Evolutionary conservation across 1,140 invertebrate genomes (phyloP).

Genomic region (Phenacoccus solenopsis): DNA sequence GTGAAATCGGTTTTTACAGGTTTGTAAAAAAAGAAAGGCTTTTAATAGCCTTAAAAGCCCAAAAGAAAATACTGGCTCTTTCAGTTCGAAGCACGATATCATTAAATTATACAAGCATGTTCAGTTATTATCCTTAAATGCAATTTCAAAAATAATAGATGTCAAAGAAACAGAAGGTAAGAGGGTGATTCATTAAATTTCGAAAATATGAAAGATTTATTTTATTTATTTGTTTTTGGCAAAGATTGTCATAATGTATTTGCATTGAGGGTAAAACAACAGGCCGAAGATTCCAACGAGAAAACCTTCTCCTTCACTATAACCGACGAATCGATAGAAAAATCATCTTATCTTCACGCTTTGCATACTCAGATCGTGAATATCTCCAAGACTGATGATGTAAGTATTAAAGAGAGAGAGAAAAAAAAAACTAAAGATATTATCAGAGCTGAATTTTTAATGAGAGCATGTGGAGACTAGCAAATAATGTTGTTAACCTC

Average conservation of each 20-base stretch:
- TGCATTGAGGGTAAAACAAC: conserved; percentile 67
- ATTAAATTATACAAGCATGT: conserved; percentile 83
- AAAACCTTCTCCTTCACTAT: conserved; percentile 74
- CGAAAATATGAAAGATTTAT: too few species aligned
- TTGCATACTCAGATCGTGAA: conserved; percentile 80
- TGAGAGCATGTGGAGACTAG: too few species aligned
- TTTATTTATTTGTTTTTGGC: too few species aligned
- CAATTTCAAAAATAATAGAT: conserved; percentile 81
- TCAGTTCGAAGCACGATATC: conserved; percentile 49
- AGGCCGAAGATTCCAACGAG: conserved; percentile 51
- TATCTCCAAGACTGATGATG: conserved; percentile 67
- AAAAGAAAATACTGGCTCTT: conserved; percentile 44
- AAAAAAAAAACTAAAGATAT: too few species aligned
- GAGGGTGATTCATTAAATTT: too few species aligned
- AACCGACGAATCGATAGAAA: conserved; percentile 63
- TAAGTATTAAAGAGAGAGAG: too few species aligned
- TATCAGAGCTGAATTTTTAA: too few species aligned
- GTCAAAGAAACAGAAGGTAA: conserved; percentile 59
- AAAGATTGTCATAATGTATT: conserved; percentile 77
- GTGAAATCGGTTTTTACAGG: conserved; percentile 30
- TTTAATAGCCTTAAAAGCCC: too few species aligned
- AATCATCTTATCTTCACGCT: conserved; percentile 60
- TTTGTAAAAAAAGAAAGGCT: conserved; percentile 65
- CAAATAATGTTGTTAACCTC: too few species aligned
- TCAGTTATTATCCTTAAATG: conserved; percentile 69